These are phyloP conservation scores for Chinchilla lanigera DNA, from an alignment of 2,113 vertebrate genomes.

Conservation along the genomic window DNA sequence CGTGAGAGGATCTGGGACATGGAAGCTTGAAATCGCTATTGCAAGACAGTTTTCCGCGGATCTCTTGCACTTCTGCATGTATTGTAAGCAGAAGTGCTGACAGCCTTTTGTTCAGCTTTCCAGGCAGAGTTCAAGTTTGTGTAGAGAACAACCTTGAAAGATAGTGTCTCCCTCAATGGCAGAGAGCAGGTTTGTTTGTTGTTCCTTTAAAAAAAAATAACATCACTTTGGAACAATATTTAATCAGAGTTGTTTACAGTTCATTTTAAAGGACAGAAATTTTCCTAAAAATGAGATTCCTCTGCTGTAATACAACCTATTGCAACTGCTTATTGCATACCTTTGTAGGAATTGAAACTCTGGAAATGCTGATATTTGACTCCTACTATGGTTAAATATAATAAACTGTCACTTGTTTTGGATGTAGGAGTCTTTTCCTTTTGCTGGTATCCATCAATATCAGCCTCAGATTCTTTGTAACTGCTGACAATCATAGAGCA, in stretches of 20 bases:
- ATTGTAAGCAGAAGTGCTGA: not conserved
- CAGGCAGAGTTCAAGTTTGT: not conserved
- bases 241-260: not conserved
- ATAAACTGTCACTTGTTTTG: conserved; percentile 1
- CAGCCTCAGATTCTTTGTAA: not conserved
- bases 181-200: not conserved
- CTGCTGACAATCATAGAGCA: not conserved
- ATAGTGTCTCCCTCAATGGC: not conserved
- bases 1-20: not conserved
- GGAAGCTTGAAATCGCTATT: not conserved
- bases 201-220: not conserved
- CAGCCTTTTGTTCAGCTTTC: not conserved
- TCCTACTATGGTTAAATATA: not conserved
- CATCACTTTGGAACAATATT: not conserved
- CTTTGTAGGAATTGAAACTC: not conserved
- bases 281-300: not conserved
- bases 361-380: not conserved
- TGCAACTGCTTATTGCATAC: not conserved
- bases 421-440: conserved; percentile 10
- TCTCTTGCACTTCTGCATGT: not conserved
- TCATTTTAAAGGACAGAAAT: not conserved
- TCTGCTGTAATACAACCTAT: not conserved
- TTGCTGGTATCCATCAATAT: not conserved
- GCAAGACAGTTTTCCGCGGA: not conserved
- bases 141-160: not conserved